Evolutionary conservation across 2,888 invertebrate genomes (phyloP).

Genomic region (Myopa tessellatipennis): DNA sequence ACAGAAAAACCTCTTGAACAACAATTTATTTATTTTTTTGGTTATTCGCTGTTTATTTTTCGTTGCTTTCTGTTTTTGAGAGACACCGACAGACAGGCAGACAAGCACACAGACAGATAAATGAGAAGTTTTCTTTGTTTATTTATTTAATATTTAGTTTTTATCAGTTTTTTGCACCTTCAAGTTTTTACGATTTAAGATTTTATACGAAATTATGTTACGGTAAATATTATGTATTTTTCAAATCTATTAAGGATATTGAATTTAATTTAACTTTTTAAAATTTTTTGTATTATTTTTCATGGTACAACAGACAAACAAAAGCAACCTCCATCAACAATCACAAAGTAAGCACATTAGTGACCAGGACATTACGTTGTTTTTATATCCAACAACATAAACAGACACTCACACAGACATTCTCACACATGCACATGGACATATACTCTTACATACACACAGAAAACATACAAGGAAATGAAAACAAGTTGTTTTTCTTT

Average conservation of each 20-base stretch:
- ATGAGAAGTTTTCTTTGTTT: too few relatives aligned
- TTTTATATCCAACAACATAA: not conserved
- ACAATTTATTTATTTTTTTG: not conserved
- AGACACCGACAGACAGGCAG: slow-evolving; percentile 10
- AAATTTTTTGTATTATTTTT: too few relatives aligned
- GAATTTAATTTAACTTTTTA: too few relatives aligned
- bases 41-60: too few relatives aligned
- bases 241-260: too few relatives aligned
- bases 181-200: too few relatives aligned
- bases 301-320: too few relatives aligned
- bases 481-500: slow-evolving; percentile 6
- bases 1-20: not conserved
- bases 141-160: too few relatives aligned
- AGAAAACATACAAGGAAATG: not conserved
- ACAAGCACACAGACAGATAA: not conserved
- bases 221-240: too few relatives aligned
- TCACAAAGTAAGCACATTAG: not conserved
- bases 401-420: not conserved
- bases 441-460: not conserved
- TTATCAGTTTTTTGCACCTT: too few relatives aligned
- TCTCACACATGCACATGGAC: not conserved
- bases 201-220: too few relatives aligned
- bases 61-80: not conserved
- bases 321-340: not conserved
- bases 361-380: not conserved